These are phyloP conservation scores for Hypanus sabinus DNA, from an alignment of 2,113 vertebrate species.

Conservation along the genomic window DNA sequence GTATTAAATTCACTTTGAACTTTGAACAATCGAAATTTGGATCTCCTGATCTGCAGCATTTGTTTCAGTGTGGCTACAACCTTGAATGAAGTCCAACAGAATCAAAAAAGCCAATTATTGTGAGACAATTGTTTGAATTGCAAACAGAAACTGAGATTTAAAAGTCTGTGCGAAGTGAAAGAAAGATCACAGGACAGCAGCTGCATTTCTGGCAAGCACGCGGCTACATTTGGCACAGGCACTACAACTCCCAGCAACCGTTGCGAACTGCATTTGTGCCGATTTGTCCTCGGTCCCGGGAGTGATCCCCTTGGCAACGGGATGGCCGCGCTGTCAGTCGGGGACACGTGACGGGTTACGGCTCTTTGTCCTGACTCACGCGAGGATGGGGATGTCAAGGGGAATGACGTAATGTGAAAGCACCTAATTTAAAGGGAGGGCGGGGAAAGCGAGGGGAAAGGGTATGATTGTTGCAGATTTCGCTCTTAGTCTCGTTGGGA, in stretches of 20 bases:
- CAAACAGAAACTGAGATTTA: neutral
- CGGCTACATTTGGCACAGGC: neutral
- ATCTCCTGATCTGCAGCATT: neutral
- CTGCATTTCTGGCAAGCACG: neutral
- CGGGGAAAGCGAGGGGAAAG: neutral
- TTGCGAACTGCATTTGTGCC: neutral
- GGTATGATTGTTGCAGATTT: neutral
- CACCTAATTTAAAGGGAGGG: slow-evolving; percentile 22
- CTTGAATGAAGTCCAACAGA: neutral
- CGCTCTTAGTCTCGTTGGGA: neutral
- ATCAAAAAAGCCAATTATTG: neutral
- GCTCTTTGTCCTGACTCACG: neutral
- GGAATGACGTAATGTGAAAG: slow-evolving; percentile 18
- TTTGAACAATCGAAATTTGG: too few relatives aligned
- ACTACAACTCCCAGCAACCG: slow-evolving; percentile 14
- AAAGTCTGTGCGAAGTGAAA: too few relatives aligned
- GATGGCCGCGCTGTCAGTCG: neutral
- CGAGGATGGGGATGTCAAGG: neutral
- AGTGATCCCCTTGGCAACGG: neutral
- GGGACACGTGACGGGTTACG: neutral
- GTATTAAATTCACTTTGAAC: too few relatives aligned
- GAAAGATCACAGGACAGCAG: neutral
- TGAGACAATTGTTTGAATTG: neutral
- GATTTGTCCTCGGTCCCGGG: neutral
- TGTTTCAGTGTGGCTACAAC: neutral